phyloP scores from a whole-genome alignment of 2,797 vertebrate species.

The Phataginus tetradactyla region DNA sequence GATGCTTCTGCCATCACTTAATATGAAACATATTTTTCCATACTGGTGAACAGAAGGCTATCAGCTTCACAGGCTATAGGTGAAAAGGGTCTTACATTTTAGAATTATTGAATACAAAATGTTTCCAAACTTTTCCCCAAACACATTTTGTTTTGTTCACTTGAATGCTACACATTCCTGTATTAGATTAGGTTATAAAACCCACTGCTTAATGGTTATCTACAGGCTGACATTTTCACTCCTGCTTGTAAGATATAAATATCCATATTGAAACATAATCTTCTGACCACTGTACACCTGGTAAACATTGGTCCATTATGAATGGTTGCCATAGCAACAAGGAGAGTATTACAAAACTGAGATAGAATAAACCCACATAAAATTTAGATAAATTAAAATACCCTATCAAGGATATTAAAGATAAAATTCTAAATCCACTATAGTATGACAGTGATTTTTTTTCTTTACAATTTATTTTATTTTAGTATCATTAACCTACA shows the following conservation, averaged over 20 bases:
- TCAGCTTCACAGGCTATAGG: background rate
- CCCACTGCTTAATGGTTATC: background rate
- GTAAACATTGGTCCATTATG: background rate
- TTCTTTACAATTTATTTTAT: too few species aligned
- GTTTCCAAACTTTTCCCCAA: background rate
- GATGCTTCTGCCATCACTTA: constrained; percentile 59
- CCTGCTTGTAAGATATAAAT: background rate
- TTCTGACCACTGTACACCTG: background rate
- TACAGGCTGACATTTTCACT: background rate
- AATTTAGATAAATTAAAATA: background rate
- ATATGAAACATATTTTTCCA: constrained; percentile 46
- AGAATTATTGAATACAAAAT: constrained; percentile 1
- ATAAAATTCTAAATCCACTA: background rate
- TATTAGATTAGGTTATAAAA: background rate
- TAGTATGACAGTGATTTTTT: background rate
- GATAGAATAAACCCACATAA: background rate
- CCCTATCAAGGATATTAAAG: background rate
- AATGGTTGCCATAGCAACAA: background rate
- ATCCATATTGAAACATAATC: background rate
- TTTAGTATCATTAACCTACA: too few species aligned
- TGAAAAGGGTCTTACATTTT: background rate
- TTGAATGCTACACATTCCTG: background rate
- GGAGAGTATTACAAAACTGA: background rate
- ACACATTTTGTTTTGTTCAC: background rate
- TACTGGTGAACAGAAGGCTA: constrained; percentile 48